Conservation (phyloP, 2,113 vertebrate species). For the Bufo gargarizans region DNA sequence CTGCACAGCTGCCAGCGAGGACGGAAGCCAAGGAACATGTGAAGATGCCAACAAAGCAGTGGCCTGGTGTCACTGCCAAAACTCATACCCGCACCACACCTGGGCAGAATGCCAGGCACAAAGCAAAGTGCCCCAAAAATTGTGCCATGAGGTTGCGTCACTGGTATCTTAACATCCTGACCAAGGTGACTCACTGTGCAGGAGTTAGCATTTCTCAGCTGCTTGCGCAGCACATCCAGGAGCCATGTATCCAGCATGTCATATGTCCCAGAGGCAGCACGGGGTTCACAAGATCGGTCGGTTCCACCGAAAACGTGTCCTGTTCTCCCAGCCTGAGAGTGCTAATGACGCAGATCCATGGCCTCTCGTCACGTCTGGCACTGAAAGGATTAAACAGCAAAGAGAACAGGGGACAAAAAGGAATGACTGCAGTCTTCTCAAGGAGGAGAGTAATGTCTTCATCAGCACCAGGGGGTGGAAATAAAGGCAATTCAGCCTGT, state of each 20-base stretch:
- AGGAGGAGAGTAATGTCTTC: neutral
- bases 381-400: slow-evolving; percentile 11
- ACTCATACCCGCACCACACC: slow-evolving; percentile 26
- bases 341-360: slow-evolving; percentile 5
- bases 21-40: slow-evolving; percentile 64
- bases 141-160: slow-evolving; percentile 15
- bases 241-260: neutral
- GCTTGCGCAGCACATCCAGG: neutral
- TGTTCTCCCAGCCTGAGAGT: neutral
- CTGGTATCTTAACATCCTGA: slow-evolving; percentile 4
- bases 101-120: slow-evolving; percentile 24
- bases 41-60: slow-evolving; percentile 59
- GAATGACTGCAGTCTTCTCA: neutral
- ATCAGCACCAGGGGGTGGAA: neutral
- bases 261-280: neutral
- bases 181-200: slow-evolving; percentile 29
- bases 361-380: slow-evolving; percentile 20
- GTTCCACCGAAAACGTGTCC: slow-evolving; percentile 2
- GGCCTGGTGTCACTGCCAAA: slow-evolving; percentile 62
- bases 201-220: neutral
- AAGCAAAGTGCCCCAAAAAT: slow-evolving; percentile 36
- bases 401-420: slow-evolving; percentile 4
- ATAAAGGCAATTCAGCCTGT: neutral
- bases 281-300: slow-evolving; percentile 4
- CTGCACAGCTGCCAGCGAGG: slow-evolving; percentile 59